phyloP scores from a whole-genome alignment of 2,797 vertebrate species.

The Numenius phaeopus region DNA sequence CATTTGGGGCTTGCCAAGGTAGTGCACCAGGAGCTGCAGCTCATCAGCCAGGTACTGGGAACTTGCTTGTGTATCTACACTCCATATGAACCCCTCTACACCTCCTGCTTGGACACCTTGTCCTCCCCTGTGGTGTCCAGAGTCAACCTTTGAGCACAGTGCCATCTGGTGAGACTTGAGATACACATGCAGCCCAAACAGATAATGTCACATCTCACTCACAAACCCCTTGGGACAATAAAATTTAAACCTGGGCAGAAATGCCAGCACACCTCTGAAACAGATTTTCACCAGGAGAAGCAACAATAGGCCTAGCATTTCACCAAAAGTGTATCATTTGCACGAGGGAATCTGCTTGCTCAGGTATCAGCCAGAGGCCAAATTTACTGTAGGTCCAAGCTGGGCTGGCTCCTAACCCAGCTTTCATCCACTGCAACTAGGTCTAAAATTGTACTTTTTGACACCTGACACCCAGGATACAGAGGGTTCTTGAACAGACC shows the following conservation, averaged over 20 bases:
- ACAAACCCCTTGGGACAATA: background rate
- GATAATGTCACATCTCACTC: accelerated
- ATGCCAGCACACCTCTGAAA: background rate
- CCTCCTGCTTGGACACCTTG: background rate
- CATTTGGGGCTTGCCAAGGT: background rate
- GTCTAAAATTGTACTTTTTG: background rate
- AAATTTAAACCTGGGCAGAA: background rate
- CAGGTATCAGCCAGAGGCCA: background rate
- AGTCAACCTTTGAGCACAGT: conserved; percentile 2
- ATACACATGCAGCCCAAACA: background rate
- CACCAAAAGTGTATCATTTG: background rate
- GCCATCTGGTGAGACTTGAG: conserved; percentile 22
- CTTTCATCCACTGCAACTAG: background rate
- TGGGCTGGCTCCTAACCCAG: background rate
- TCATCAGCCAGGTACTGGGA: background rate
- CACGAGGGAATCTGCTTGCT: background rate
- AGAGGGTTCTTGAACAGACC: background rate
- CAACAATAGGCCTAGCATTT: background rate
- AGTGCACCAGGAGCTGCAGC: background rate
- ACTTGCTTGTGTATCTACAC: background rate
- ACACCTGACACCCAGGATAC: background rate
- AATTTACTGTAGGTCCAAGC: background rate
- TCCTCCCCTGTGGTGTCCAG: background rate
- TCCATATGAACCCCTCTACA: background rate
- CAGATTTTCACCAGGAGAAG: background rate